Conservation (phyloP, 37 sponge, comb jelly and placozoan genomes). For the Agelas oroides region DNA sequence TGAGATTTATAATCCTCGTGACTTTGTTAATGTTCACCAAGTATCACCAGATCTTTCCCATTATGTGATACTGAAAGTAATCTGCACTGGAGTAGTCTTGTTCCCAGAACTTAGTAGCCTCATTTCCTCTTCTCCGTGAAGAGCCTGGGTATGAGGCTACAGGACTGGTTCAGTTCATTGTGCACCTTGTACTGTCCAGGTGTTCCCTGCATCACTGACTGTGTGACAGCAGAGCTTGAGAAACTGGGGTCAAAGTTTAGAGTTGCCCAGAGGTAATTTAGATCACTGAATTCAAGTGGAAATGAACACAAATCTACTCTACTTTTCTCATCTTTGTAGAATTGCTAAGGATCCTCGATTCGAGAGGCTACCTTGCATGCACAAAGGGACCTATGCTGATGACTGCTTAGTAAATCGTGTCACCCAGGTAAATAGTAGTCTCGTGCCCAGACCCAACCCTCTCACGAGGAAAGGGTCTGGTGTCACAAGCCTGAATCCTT, state of each 20-base stretch:
- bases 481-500: no score
- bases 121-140: no score
- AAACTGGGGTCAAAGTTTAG: constrained; percentile 98
- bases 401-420: constrained; percentile 98
- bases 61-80: no score
- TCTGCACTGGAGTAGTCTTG: no score
- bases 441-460: no score
- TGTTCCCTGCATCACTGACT: constrained; percentile 97
- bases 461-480: no score
- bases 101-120: no score
- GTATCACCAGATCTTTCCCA: no score
- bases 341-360: constrained; percentile 96
- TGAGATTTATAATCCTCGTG: background rate
- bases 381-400: constrained; percentile 99
- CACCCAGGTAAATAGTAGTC: constrained; percentile 67
- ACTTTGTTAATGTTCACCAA: background rate
- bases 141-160: no score
- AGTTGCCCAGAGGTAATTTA: constrained; percentile 77
- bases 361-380: constrained; percentile 94
- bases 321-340: constrained; percentile 8
- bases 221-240: constrained; percentile 97
- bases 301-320: background rate
- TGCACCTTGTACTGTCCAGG: no score
- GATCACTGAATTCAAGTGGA: background rate
- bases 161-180: no score